Evolutionary conservation across 1,140 invertebrate genomes (phyloP).

Genomic region (Belonocnema kinseyi): DNA sequence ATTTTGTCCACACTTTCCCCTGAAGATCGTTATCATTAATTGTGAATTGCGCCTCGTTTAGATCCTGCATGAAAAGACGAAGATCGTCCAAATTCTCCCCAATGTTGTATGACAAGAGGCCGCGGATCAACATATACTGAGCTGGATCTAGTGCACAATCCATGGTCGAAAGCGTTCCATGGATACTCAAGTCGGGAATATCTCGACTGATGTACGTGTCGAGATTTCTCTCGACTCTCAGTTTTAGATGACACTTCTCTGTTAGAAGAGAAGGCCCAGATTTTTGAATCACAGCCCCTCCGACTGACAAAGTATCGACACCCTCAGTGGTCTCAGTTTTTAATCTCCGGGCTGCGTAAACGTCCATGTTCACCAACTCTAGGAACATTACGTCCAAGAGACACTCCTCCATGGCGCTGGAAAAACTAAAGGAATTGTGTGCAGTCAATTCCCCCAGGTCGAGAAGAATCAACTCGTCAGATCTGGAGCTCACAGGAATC

Average conservation of each 20-base stretch:
- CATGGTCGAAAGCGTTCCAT: constrained; percentile 90
- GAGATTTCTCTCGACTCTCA: constrained; percentile 91
- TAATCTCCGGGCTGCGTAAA: constrained; percentile 82
- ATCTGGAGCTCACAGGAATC: constrained; percentile 89
- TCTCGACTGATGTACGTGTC: constrained; percentile 81
- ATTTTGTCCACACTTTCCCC: constrained; percentile 81
- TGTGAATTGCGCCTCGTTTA: constrained; percentile 54
- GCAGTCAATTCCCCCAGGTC: constrained; percentile 89
- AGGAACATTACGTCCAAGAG: constrained; percentile 87
- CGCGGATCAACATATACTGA: constrained; percentile 93
- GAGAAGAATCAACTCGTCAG: constrained; percentile 85
- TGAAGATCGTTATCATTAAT: constrained; percentile 44
- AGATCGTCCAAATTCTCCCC: constrained; percentile 90
- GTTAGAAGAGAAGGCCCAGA: constrained; percentile 82
- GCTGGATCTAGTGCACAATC: constrained; percentile 87
- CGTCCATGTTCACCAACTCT: constrained; percentile 88
- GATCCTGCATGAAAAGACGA: constrained; percentile 61
- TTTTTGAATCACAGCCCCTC: constrained; percentile 77
- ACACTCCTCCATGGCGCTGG: constrained; percentile 76
- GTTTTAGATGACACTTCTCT: constrained; percentile 86
- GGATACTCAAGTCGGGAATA: constrained; percentile 90
- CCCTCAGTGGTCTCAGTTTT: constrained; percentile 52
- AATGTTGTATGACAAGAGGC: constrained; percentile 93
- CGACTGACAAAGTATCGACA: constrained; percentile 68
- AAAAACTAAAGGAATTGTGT: constrained; percentile 83